These are phyloP conservation scores for Xanthorhoe spadicearia DNA, from an alignment of 2,888 invertebrate species.

Conservation along the genomic window DNA sequence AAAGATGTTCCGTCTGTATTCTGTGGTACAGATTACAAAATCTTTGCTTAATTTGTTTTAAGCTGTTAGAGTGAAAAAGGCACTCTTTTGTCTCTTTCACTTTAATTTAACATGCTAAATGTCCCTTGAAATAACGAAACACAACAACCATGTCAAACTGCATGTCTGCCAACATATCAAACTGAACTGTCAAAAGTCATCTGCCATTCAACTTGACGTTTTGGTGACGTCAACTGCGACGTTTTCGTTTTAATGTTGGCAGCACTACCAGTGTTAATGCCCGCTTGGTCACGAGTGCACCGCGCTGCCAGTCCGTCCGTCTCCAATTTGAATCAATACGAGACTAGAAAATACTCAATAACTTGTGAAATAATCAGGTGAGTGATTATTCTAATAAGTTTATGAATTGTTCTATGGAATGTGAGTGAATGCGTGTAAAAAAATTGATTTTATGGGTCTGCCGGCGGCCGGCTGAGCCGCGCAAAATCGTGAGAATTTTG, in stretches of 20 bases:
- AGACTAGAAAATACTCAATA: slow-evolving; percentile 45
- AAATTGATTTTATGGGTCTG: slow-evolving; percentile 57
- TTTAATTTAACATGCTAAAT: neutral
- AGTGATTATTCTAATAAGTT: slow-evolving; percentile 31
- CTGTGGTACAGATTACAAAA: too few species aligned
- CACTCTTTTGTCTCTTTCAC: neutral
- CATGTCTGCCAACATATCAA: slow-evolving; percentile 7
- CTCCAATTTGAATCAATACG: slow-evolving; percentile 43
- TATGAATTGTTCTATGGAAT: slow-evolving; percentile 17
- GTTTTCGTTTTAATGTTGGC: slow-evolving; percentile 62
- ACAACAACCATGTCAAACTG: neutral
- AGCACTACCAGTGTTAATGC: slow-evolving; percentile 73
- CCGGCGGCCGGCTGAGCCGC: slow-evolving; percentile 55
- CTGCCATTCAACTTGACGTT: slow-evolving; percentile 7
- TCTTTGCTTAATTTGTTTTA: too few species aligned
- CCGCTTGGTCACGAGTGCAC: slow-evolving; percentile 79
- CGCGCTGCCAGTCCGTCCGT: slow-evolving; percentile 51
- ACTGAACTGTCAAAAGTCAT: slow-evolving; percentile 7
- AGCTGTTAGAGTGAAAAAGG: too few species aligned
- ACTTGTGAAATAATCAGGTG: slow-evolving; percentile 45
- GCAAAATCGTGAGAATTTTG: slow-evolving; percentile 73
- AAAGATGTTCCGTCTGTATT: too few species aligned
- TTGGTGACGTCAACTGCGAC: slow-evolving; percentile 41
- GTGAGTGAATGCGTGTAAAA: slow-evolving; percentile 38
- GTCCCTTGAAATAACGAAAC: neutral